Evolutionary conservation across 2,888 invertebrate genomes (phyloP), one percentile per base, ranked within the genome.

Genomic region (Euspilapteryx auroguttella): DNA sequence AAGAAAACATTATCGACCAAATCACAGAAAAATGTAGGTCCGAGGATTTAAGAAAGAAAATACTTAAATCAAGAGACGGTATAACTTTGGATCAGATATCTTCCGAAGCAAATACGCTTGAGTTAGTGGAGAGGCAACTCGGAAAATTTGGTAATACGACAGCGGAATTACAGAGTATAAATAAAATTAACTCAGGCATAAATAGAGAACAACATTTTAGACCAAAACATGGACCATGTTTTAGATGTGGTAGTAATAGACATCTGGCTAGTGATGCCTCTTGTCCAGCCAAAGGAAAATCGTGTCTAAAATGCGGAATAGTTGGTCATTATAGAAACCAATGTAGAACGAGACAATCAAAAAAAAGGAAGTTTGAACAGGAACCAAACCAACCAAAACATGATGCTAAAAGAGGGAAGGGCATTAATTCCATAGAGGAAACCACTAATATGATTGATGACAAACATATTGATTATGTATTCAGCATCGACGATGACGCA

Each of bases 1-100:
- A 27, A 21, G 24, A 24, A 12, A 9, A 27, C 7, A 27, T 27
- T 8, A 27, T 27, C 9, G 27, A 27, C 21, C 27, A 27, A 27
- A 27, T 27, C 3, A 27, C 27, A 8, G 27, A 27, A 21, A 27
- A 27, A 13, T 20, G 27, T 21, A 27, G 12, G 12, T 17, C 21
- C 4, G 21, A 27, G 4, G 21, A 27, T 12, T 12, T 27, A 8
- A 25, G n/a, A n/a, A n/a, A n/a, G n/a, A n/a, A n/a, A n/a, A n/a
- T n/a, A n/a, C n/a, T n/a, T n/a, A n/a, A n/a, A n/a, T n/a, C n/a
- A n/a, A n/a, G n/a, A n/a, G n/a, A n/a, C n/a, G n/a, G n/a, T n/a
- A n/a, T n/a, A n/a, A n/a, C n/a, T n/a, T n/a, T n/a, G n/a, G n/a
- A n/a, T n/a, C n/a, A n/a, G n/a, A n/a, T n/a, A n/a, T n/a, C n/a